Conservation (phyloP, 2,888 invertebrate genomes). For the Eristalis arbustorum region DNA sequence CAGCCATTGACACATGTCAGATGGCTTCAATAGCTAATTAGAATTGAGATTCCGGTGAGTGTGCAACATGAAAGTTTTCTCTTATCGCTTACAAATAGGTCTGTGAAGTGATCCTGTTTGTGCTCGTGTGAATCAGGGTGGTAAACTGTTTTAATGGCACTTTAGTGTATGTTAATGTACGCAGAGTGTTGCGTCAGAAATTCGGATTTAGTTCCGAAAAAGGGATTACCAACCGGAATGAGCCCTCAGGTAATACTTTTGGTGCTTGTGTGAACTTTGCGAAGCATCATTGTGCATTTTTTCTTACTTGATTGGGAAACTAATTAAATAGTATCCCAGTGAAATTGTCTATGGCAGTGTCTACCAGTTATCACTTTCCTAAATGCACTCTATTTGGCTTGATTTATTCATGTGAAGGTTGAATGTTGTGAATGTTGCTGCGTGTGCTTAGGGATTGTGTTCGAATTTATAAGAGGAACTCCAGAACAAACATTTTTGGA, state of each 20-base stretch:
- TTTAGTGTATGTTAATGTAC: constrained; percentile 47
- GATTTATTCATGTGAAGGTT: no score
- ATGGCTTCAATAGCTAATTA: constrained; percentile 67
- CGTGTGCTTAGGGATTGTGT: no score
- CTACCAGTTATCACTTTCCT: background rate
- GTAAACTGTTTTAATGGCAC: constrained; percentile 30
- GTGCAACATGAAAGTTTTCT: constrained; percentile 45
- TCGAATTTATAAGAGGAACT: no score
- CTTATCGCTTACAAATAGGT: background rate
- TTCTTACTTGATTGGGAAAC: background rate
- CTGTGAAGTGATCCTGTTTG: background rate
- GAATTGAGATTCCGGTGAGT: constrained; percentile 59
- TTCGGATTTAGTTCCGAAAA: constrained; percentile 28
- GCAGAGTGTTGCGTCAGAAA: background rate
- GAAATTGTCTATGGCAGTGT: background rate
- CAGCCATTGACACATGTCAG: constrained; percentile 64
- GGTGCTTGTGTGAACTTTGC: background rate
- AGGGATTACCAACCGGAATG: constrained; percentile 25
- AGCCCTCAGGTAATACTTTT: constrained; percentile 14
- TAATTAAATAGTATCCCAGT: constrained; percentile 40
- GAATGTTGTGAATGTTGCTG: no score
- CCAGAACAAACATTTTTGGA: no score
- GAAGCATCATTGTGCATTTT: background rate
- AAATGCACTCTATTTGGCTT: background rate
- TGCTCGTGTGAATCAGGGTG: background rate